Evolutionary conservation across 2,888 invertebrate genomes (phyloP).

Genomic region (Cephalotes varians): DNA sequence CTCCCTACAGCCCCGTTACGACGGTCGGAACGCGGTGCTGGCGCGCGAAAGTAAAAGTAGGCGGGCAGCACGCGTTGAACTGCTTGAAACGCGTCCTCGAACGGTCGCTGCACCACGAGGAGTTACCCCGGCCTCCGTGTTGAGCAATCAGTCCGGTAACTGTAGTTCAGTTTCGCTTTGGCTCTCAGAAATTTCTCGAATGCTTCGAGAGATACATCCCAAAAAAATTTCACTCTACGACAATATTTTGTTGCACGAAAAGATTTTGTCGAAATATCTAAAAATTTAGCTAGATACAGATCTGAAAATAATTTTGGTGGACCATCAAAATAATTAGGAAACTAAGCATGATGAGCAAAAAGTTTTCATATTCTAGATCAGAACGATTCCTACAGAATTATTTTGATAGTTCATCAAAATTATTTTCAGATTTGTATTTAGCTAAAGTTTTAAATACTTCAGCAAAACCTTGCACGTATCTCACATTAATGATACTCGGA

Average conservation of each 20-base stretch:
- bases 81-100: constrained; percentile 84
- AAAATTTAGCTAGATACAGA: no score
- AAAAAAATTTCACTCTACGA: constrained; percentile 36
- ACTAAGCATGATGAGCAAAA: no score
- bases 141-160: constrained; percentile 81
- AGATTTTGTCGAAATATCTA: no score
- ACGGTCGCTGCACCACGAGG: constrained; percentile 84
- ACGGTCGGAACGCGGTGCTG: constrained; percentile 62
- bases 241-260: constrained; percentile 12
- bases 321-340: no score
- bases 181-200: constrained; percentile 78
- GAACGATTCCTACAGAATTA: no score
- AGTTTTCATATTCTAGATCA: no score
- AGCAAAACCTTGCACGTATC: no score
- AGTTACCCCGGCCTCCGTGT: constrained; percentile 78
- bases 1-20: constrained; percentile 61
- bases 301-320: no score
- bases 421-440: no score
- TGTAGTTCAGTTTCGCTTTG: constrained; percentile 74
- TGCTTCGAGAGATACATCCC: constrained; percentile 35
- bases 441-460: no score
- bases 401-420: no score
- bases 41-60: constrained; percentile 83
- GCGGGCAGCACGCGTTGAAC: constrained; percentile 76
- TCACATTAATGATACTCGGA: neutral